Evolutionary conservation across 2,888 invertebrate genomes (phyloP), one percentile per base, ranked within the genome.

Genomic region (Yponomeuta malinellus): DNA sequence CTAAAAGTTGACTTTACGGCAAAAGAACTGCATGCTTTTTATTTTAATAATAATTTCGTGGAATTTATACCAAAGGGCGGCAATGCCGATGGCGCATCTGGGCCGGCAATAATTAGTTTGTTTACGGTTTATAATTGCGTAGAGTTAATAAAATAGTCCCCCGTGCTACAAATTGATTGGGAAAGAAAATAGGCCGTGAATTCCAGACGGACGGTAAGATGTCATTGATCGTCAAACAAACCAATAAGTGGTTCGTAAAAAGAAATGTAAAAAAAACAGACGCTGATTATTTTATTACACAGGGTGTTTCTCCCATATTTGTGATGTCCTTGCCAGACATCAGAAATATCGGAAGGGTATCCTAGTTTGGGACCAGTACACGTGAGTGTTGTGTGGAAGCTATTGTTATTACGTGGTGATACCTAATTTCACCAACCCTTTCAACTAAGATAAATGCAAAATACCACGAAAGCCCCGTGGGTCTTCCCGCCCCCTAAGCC

Each of bases 61-160:
- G 52, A 59, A 59, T 59, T 59, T 59, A 59, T 43, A 59, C 15
- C 12, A 15, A 59, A 59, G 52, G 52, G 52, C 52, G 52, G 15
- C 15, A 15, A 59, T 15, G 52, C 15, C 15, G 52, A 59, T 15
- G 15, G 52, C 15, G 52, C 52, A 59, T 59, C 52, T 59, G 52
- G 52, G 52, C 52, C 52, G 52, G 52, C 52, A 59, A 59, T 59
- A 59, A 59, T 59, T 59, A 59, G 52, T 59, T 59, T 59, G 52
- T 59, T 59, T 59, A 59, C 52, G 52, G 52, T 59, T 59, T 59
- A 59, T 59, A 59, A 59, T 59, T 59, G 52, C 52, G 52, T 59
- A 5, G 15, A 59, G 15, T 59, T 59, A 59, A 59, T 59, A 59
- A 59, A 59, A 59, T 59, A 59, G 52, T 59, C 15, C 15, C 15